Base-by-base conservation (phyloP, 2,113 vertebrate species). In the Leucosticte australis region DNA sequence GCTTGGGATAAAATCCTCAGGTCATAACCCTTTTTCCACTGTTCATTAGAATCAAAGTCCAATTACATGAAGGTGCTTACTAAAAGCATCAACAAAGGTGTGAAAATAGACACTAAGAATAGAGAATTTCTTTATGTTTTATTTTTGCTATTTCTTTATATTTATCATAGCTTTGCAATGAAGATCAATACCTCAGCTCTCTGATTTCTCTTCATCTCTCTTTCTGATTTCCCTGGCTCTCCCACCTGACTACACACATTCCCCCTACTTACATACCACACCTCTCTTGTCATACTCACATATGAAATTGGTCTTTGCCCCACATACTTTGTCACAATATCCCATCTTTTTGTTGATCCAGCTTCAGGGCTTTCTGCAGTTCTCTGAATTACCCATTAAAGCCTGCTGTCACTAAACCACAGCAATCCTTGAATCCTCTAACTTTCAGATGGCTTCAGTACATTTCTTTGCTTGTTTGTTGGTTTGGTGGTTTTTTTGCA, bases 171-270 rank as follows among this genome's bases (percentile, higher is more conserved):
- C 75, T 92, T 46, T 62, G 11, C 22, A 60, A 57, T 37, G 44
- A 53, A 93, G 69, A 86, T 56, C 46, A 62, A 31, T 26, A 67
- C 19, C 50, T 75, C 26, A 76, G 13, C 4, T 17, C 22, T 85
- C 35, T 2, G 7, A 42, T 69, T 60, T 76, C 50, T 77, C 27
- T 52, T 3, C 3, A 33, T 27, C 8, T 63, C 39, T 53, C n/a
- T 47, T 79, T 70, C 60, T 71, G 14, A n/a, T 30, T 62, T 79
- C 8, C 11, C 7, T 82, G 33, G 9, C 19, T 82, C 17, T 62
- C 2, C 3, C 28, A 42, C 15, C 24, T 42, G 35, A 50, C 16
- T 14, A 21, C 1, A 1, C 13, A 15, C 10, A 4, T 9, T 9
- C 12, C 7, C 17, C 5, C 17, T 35, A 16, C 1, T 3, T 20